phyloP scores from a whole-genome alignment of 64 coral and sea anemone species.

The Trachythela sp. region DNA sequence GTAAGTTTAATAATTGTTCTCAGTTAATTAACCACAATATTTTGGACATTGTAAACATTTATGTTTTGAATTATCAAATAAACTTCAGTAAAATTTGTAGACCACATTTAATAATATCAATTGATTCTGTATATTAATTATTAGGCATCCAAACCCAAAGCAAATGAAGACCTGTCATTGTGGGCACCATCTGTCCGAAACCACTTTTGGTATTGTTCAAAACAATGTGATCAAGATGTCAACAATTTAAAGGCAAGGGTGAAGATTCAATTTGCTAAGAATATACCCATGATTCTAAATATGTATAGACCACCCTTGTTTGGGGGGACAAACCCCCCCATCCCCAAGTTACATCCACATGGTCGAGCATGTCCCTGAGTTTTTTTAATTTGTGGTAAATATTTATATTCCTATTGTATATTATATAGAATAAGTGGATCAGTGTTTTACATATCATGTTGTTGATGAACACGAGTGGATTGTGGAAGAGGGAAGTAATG shows the following conservation, averaged over 20 bases:
- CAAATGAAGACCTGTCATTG: not conserved
- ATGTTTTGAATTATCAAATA: not conserved
- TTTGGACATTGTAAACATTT: not conserved
- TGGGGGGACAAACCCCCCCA: no score
- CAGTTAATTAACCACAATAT: not conserved
- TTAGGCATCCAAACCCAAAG: not conserved
- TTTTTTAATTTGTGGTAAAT: no score
- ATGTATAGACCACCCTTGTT: no score
- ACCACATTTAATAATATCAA: not conserved
- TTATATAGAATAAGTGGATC: no score
- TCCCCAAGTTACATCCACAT: no score
- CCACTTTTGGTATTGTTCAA: not conserved
- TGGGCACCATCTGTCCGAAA: not conserved
- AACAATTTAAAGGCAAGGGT: not conserved
- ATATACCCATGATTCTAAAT: no score
- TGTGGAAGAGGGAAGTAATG: no score
- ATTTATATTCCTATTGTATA: no score
- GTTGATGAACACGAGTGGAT: no score
- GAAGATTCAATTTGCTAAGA: not conserved
- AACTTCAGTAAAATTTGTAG: not conserved
- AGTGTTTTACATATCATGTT: no score
- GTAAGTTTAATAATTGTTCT: not conserved
- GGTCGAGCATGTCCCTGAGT: no score
- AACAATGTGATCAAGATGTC: not conserved
- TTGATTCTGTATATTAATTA: not conserved